Evolutionary conservation across 1,140 invertebrate species (phyloP), one percentile per base, ranked within the genome.

Genomic region (Ceratosolen solmsi): DNA sequence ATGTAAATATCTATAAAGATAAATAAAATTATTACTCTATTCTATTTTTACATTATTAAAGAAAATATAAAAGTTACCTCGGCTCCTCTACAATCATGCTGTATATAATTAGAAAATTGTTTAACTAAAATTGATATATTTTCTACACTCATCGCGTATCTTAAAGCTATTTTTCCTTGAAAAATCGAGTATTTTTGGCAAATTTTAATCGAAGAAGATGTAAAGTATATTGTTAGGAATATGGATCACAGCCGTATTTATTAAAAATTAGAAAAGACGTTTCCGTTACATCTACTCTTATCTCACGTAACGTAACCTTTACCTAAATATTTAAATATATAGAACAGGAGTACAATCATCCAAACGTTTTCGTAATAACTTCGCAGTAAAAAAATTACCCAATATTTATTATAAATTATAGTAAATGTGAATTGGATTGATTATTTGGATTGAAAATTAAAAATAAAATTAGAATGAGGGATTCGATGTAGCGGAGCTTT

Each of bases 1-100:
- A 93, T 58, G 91, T 92, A 25, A 92, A 81, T 74, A 93, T 84
- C 91, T 93, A 80, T 68, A 90, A 90, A 54, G 79, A 65, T 36
- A 71, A 79, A 9, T 73, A 56, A 63, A 81, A 36, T 72, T 60
- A 79, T 46, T 65, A 58, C 79, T 70, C 77, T 77, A 11, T 81
- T 82, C 17, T 84, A 84, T n/a, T 54, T 82, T 80, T 84, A 54
- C 70, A 84, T 13, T 36, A 72, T 54, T 7, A 81, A 81, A 80
- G 60, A 5, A 71, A 63, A 79, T 27, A 80, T 51, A 72, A 27
- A 84, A 63, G 58, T 87, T 92, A 93, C 92, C 86, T 90, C 88
- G n/a, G 89, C 87, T 20, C 87, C 91, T 84, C 88, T 87, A 33
- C 85, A 89, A 84, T 93, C 88, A 71, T 86, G 87, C 63, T 93